Evolutionary conservation across 1,140 invertebrate species (phyloP).

Genomic region (Drosophila lowei): DNA sequence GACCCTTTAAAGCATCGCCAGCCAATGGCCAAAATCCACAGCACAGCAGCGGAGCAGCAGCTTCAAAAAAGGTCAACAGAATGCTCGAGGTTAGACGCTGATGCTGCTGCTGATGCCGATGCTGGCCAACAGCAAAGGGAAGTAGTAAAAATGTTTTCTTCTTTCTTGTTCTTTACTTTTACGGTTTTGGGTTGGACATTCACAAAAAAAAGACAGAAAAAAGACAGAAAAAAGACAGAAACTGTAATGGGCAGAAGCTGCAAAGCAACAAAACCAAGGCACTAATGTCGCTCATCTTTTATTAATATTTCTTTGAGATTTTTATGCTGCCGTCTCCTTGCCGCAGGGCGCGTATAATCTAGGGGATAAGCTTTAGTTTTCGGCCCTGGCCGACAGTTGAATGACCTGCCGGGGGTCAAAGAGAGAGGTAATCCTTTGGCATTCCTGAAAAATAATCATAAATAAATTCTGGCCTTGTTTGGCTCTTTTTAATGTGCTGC

Average conservation of each 20-base stretch:
- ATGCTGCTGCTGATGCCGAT: conserved; percentile 30
- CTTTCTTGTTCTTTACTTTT: conserved; percentile 56
- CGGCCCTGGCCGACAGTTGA: conserved; percentile 44
- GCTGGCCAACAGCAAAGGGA: conserved; percentile 42
- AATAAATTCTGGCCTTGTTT: too few relatives aligned
- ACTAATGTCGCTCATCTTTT: conserved; percentile 81
- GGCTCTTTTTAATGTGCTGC: too few relatives aligned
- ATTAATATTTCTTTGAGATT: conserved; percentile 80
- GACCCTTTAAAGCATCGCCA: conserved; percentile 60
- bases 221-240: conserved; percentile 1
- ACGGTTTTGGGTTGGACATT: conserved; percentile 73
- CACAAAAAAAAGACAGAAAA: conserved; percentile 43
- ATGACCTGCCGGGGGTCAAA: conserved; percentile 16
- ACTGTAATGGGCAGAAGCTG: conserved; percentile 34
- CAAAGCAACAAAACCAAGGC: conserved; percentile 53
- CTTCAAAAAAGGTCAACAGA: conserved; percentile 76
- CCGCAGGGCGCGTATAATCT: conserved; percentile 43
- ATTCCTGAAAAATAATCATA: too few relatives aligned
- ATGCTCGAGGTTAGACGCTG: conserved; percentile 66
- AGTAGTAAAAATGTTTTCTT: conserved; percentile 76
- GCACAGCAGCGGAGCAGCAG: conserved; percentile 21
- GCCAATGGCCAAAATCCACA: conserved; percentile 49
- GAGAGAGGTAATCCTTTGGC: not conserved
- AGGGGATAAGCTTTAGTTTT: conserved; percentile 16
- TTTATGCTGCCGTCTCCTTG: conserved; percentile 53